Evolutionary conservation across 53 echinoderm and acorn worm genomes (phyloP).

Genomic region (Astropecten irregularis): DNA sequence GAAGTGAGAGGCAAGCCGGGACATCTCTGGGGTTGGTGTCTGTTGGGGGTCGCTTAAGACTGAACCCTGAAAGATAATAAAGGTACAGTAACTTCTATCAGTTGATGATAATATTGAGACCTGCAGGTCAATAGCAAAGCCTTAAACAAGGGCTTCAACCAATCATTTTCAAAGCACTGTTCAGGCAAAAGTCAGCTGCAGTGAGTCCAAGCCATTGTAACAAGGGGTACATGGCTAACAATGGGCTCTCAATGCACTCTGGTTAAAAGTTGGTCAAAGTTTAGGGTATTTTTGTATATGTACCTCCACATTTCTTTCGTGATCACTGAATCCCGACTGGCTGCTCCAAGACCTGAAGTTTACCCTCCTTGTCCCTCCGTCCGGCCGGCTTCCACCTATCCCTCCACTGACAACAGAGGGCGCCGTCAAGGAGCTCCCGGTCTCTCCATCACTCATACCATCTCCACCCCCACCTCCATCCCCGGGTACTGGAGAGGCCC

Average conservation of each 20-base stretch:
- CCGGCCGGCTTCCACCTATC: background rate
- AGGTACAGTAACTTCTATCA: background rate
- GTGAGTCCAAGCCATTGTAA: no score
- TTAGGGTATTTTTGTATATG: no score
- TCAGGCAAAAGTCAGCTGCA: no score
- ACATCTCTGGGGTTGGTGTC: conserved; percentile 39
- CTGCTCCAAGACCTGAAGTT: conserved; percentile 41
- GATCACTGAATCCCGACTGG: conserved; percentile 34
- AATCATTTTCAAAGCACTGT: no score
- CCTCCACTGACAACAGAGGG: conserved; percentile 40
- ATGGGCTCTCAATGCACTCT: no score
- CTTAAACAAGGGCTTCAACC: no score
- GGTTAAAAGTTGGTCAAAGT: no score
- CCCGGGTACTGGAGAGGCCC: conserved; percentile 77
- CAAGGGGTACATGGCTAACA: no score
- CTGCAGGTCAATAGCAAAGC: background rate
- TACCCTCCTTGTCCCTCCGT: conserved; percentile 18
- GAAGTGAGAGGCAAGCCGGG: conserved; percentile 35
- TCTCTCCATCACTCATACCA: conserved; percentile 97
- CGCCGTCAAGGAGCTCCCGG: conserved; percentile 37
- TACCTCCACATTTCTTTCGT: conserved; percentile 61
- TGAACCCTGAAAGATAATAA: conserved; percentile 5
- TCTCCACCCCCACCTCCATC: conserved; percentile 98
- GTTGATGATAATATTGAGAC: background rate
- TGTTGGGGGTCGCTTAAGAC: conserved; percentile 18